Evolutionary conservation across 2,888 invertebrate species (phyloP).

Genomic region (Adelphocoris suturalis): DNA sequence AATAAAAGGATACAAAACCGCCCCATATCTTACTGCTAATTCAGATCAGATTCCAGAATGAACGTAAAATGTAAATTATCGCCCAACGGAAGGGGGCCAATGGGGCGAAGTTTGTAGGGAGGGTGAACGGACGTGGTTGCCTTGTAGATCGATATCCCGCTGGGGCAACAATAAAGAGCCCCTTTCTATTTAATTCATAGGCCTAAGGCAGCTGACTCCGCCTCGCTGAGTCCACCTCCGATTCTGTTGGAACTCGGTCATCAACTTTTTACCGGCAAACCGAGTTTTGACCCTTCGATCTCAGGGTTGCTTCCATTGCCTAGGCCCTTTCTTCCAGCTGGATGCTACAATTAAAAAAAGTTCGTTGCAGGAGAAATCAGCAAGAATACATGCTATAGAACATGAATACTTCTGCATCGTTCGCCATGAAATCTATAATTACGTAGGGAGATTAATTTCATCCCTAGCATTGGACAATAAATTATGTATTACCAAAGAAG

Average conservation of each 20-base stretch:
- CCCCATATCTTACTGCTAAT: neutral
- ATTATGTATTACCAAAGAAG: no score
- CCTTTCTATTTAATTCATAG: constrained; percentile 50
- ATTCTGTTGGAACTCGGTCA: constrained; percentile 25
- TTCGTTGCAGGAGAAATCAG: no score
- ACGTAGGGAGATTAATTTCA: no score
- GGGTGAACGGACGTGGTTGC: constrained; percentile 45
- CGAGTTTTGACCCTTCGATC: constrained; percentile 7
- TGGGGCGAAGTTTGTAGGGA: neutral
- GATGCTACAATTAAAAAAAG: no score
- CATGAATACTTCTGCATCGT: no score
- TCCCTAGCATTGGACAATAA: no score
- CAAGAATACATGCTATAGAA: no score
- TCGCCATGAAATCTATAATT: no score
- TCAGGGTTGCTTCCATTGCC: neutral
- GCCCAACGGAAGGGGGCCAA: neutral
- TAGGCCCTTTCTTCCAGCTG: no score
- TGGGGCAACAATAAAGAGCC: constrained; percentile 49
- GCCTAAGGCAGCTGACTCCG: constrained; percentile 39
- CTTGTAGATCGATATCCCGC: constrained; percentile 37
- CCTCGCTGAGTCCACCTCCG: constrained; percentile 3
- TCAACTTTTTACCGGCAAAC: constrained; percentile 1
- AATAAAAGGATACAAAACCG: constrained; percentile 12
- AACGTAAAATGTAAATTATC: constrained; percentile 45
- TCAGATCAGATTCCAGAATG: neutral